Evolutionary conservation across 2,113 vertebrate species (phyloP).

Genomic region (Datnioides undecimradiatus): DNA sequence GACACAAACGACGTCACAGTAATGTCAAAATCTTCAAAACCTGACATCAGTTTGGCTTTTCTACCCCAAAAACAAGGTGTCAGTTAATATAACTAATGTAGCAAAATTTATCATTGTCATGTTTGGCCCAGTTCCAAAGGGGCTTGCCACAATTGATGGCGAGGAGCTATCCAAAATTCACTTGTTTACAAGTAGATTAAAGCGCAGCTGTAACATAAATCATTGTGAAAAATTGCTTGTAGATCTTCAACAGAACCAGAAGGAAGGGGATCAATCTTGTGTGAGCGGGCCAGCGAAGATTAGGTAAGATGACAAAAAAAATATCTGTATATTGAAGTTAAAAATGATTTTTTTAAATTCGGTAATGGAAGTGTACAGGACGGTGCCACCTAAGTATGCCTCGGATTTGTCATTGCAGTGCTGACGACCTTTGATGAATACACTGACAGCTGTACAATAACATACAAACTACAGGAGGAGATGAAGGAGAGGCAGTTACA

Average conservation of each 20-base stretch:
- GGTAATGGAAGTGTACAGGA: constrained; percentile 8
- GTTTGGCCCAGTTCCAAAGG: constrained; percentile 28
- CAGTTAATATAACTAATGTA: constrained; percentile 31
- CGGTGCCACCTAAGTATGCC: neutral
- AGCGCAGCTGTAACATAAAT: constrained; percentile 48
- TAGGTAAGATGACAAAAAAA: constrained; percentile 7
- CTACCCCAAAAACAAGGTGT: constrained; percentile 30
- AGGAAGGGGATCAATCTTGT: constrained; percentile 52
- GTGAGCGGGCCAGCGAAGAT: constrained; percentile 20
- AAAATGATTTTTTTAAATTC: constrained; percentile 15
- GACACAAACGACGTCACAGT: constrained; percentile 1
- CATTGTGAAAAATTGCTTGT: constrained; percentile 19
- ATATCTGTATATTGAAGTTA: constrained; percentile 1
- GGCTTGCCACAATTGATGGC: constrained; percentile 12
- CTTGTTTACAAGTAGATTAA: constrained; percentile 46
- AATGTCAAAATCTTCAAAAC: constrained; percentile 15
- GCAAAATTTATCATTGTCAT: constrained; percentile 43
- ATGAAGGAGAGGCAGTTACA: neutral
- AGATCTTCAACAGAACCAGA: constrained; percentile 32
- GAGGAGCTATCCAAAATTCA: constrained; percentile 18
- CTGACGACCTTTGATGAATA: constrained; percentile 39
- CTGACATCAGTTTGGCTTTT: neutral
- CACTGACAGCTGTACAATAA: constrained; percentile 18
- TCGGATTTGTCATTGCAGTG: constrained; percentile 22
- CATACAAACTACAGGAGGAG: neutral